Evolutionary conservation across 2,797 vertebrate species (phyloP), one percentile per base, ranked within the genome.

Genomic region (Chaetodon trifasciatus): DNA sequence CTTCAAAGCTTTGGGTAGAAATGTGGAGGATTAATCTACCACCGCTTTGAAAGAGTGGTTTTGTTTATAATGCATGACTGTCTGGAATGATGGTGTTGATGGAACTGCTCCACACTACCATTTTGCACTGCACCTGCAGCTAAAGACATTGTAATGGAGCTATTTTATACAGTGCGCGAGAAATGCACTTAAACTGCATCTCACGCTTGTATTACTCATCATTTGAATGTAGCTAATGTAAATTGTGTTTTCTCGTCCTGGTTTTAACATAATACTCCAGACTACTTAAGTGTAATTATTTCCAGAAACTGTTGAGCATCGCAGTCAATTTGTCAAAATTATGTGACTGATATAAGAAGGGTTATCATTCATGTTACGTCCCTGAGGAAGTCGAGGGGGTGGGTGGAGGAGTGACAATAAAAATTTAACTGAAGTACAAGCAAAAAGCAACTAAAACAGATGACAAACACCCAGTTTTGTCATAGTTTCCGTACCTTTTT

Each of bases 1-100:
- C 79, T 86, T 89, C 72, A 86, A 84, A 90, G 82, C 79, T 81
- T 53, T n/a, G 35, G 79, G 57, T 85, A 60, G 79, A 77, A 65
- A 88, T 74, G 74, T 62, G 24, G 80, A 80, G 76, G 78, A 88
- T 91, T 81, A 73, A 82, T 87, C 72, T 72, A 69, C 79, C 77
- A 65, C 21, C 28, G 65, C 39, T 58, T 72, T 79, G 46, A 83
- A 57, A 76, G 49, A 61, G 60, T 6, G 76, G 68, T 76, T 85
- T 88, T 81, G 84, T 87, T 84, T 82, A 86, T 81, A 79, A 69
- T 74, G 77, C 67, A 49, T 35, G 52, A 52, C 79, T 72, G 74
- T 92, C 61, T 82, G 64, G 42, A 72, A 75, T 83, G 72, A 81
- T 81, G 74, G 53, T 74, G 77, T 69, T 81, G 77, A 92, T 89